phyloP scores from a whole-genome alignment of 1,140 invertebrate genomes.

The Arion vulgaris region DNA sequence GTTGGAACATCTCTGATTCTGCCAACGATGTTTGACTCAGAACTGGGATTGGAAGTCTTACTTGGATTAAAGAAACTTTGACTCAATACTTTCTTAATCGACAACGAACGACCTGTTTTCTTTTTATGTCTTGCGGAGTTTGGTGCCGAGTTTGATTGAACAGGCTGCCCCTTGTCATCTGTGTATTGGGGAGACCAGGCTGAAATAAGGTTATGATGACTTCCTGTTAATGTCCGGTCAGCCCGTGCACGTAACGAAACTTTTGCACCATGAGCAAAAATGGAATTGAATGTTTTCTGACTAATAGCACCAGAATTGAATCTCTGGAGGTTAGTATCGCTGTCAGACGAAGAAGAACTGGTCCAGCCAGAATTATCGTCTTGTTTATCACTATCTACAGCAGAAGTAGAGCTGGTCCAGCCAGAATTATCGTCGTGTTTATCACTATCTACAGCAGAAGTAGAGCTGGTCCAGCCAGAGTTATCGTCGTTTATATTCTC shows the following conservation, averaged over 20 bases:
- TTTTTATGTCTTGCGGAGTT: neutral
- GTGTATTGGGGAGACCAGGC: neutral
- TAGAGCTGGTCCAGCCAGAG: neutral
- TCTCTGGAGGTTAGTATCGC: neutral
- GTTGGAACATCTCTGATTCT: neutral
- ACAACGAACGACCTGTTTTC: neutral
- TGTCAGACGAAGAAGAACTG: neutral
- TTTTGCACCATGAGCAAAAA: neutral
- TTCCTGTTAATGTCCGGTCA: slow-evolving; percentile 18
- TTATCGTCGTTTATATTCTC: neutral
- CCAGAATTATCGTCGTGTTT: too few species aligned
- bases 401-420: too few species aligned
- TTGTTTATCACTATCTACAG: neutral
- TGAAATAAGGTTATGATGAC: slow-evolving; percentile 6
- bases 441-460: slow-evolving; percentile 7
- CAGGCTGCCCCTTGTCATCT: neutral
- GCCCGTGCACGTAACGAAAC: neutral
- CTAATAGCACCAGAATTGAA: neutral
- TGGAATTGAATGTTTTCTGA: neutral
- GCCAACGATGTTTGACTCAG: neutral
- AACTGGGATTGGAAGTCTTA: neutral
- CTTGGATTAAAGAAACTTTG: neutral
- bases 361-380: neutral
- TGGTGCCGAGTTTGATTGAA: neutral
- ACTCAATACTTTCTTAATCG: neutral